Evolutionary conservation across 2,113 vertebrate genomes (phyloP).

Genomic region (Serilophus lunatus): DNA sequence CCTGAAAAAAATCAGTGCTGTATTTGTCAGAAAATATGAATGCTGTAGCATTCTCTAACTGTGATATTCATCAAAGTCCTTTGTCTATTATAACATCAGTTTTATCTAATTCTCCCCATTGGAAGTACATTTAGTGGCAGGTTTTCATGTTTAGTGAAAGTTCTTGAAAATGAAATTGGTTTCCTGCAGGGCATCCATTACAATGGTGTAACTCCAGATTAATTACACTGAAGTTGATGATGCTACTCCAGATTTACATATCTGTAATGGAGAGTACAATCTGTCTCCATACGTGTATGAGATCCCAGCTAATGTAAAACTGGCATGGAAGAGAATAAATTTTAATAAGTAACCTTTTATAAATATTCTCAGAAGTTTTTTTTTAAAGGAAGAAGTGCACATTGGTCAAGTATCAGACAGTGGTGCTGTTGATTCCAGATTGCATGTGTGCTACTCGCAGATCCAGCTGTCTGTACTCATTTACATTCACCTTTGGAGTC

Average conservation of each 20-base stretch:
- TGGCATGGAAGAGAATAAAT: neutral
- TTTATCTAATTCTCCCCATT: neutral
- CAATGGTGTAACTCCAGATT: neutral
- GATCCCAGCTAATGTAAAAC: neutral
- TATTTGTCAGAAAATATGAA: neutral
- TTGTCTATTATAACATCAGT: neutral
- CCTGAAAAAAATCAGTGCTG: neutral
- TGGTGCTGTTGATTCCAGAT: neutral
- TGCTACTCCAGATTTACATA: neutral
- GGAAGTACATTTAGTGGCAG: neutral
- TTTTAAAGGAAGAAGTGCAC: neutral
- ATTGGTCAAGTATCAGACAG: neutral
- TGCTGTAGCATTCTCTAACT: neutral
- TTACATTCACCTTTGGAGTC: neutral
- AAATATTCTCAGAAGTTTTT: neutral
- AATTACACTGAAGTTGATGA: neutral
- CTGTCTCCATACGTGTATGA: neutral
- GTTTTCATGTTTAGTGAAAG: slow-evolving; percentile 12
- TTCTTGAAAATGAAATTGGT: slow-evolving; percentile 17
- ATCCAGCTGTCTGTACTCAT: neutral
- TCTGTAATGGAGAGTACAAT: neutral
- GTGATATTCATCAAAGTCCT: slow-evolving; percentile 16
- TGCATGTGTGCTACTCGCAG: neutral
- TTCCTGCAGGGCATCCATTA: neutral
- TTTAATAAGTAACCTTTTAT: neutral